phyloP scores from a whole-genome alignment of 1,140 invertebrate species.

The Drosophila kohkoa region DNA sequence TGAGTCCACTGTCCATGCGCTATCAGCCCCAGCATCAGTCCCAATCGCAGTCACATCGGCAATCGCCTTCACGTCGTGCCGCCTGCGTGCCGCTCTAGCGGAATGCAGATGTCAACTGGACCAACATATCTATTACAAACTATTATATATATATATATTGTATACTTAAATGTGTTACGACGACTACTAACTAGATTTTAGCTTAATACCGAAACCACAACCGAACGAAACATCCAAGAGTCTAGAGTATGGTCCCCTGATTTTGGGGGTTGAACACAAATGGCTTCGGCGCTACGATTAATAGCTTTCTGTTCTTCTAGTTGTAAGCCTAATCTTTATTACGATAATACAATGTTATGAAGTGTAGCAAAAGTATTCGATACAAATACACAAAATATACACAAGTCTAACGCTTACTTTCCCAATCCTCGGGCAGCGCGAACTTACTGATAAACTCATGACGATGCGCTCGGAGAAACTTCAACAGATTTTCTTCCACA shows the following conservation, averaged over 20 bases:
- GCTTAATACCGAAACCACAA: conserved; percentile 28
- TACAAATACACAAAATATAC: conserved; percentile 21
- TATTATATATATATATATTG: conserved; percentile 26
- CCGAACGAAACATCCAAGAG: conserved; percentile 16
- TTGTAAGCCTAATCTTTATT: conserved; percentile 35
- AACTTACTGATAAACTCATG: conserved; percentile 60
- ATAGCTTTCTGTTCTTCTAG: conserved; percentile 49
- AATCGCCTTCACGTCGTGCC: conserved; percentile 10
- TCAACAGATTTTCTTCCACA: conserved; percentile 54
- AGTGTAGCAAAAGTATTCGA: conserved; percentile 27
- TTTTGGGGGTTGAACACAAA: background rate
- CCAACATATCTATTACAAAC: conserved; percentile 5
- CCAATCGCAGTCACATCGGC: conserved; percentile 1
- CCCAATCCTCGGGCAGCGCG: conserved; percentile 58
- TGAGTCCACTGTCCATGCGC: conserved; percentile 43
- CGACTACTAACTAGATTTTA: conserved; percentile 37
- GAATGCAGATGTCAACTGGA: background rate
- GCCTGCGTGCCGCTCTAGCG: conserved; percentile 44
- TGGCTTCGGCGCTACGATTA: conserved; percentile 34
- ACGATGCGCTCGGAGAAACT: conserved; percentile 57
- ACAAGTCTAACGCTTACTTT: background rate
- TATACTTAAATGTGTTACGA: conserved; percentile 15
- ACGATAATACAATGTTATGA: conserved; percentile 42
- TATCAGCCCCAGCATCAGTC: conserved; percentile 26
- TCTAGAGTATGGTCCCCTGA: background rate